A percentile compares a stretch with the other conserved stretches of the same genome.
Conservation (phyloP, 2,113 vertebrate species). For the Panthera tigris region DNA sequence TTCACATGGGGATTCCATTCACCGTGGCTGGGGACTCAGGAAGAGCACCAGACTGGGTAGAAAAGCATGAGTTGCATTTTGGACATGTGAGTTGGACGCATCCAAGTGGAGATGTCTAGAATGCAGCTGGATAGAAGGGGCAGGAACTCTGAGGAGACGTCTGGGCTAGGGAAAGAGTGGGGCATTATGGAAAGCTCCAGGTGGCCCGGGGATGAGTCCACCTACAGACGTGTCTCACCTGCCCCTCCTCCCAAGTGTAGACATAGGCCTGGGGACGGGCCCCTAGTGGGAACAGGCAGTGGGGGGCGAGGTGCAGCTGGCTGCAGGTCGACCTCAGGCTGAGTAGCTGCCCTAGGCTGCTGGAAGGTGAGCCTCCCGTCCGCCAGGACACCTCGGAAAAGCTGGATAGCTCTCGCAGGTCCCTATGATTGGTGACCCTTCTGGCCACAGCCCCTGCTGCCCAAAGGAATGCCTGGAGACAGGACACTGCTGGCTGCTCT, state of each 20-base stretch:
- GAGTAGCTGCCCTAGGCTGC: not conserved
- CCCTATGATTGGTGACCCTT: not conserved
- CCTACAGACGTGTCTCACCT: not conserved
- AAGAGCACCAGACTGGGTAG: not conserved
- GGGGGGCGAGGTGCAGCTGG: too few species aligned
- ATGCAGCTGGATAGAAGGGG: not conserved
- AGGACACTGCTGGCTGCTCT: not conserved
- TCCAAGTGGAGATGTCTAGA: not conserved
- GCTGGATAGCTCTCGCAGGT: not conserved
- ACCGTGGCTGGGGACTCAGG: not conserved
- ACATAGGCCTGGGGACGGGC: not conserved
- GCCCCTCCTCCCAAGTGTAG: not conserved
- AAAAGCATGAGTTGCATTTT: not conserved
- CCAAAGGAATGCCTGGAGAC: not conserved
- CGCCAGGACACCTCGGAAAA: not conserved
- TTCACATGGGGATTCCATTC: not conserved
- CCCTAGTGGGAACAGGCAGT: not conserved
- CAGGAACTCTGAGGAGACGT: not conserved
- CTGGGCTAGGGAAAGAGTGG: not conserved
- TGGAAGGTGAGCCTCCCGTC: too few species aligned
- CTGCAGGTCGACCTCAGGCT: not conserved
- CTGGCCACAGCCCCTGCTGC: not conserved
- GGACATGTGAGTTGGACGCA: not conserved
- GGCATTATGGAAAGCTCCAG: not conserved
- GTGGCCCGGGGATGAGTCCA: not conserved